A percentile compares a stretch with the other conserved stretches of the same genome.
phyloP scores from a whole-genome alignment of 30 jellyfish, hydroid and myxozoan genomes.

The Sanderia malayensis region DNA sequence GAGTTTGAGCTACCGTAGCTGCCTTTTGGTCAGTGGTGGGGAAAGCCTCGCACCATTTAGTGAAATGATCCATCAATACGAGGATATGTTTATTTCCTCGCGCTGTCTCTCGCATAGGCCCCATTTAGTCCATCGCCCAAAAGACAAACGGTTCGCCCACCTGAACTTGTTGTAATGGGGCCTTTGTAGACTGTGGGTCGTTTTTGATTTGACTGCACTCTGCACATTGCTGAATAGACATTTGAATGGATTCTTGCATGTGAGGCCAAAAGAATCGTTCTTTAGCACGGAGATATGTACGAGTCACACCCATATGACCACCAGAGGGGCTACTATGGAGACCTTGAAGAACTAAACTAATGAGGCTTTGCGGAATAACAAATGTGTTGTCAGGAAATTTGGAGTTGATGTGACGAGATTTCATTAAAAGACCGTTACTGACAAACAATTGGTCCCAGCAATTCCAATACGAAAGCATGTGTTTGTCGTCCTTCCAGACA shows the following conservation, averaged over 20 bases:
- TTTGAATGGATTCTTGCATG: not conserved
- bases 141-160: slow-evolving; percentile 29
- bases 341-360: not conserved
- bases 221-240: slow-evolving; percentile 9
- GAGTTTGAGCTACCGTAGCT: not conserved
- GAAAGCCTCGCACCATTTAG: slow-evolving; percentile 50
- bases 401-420: not conserved
- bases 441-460: not conserved
- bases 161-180: slow-evolving; percentile 14
- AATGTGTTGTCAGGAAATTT: not conserved
- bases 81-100: slow-evolving; percentile 45
- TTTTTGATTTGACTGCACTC: slow-evolving; percentile 8
- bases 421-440: not conserved
- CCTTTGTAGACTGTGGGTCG: slow-evolving; percentile 3
- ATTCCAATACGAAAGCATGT: not conserved
- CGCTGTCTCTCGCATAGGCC: slow-evolving; percentile 46
- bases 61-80: slow-evolving; percentile 43
- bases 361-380: not conserved
- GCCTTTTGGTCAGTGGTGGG: slow-evolving; percentile 12
- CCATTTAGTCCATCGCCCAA: slow-evolving; percentile 53
- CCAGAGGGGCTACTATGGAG: not conserved
- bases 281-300: not conserved
- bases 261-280: slow-evolving; percentile 5
- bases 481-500: too few species aligned
- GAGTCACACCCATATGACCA: not conserved